phyloP scores from a whole-genome alignment of 1,140 invertebrate species.

The Phortica variegata region DNA sequence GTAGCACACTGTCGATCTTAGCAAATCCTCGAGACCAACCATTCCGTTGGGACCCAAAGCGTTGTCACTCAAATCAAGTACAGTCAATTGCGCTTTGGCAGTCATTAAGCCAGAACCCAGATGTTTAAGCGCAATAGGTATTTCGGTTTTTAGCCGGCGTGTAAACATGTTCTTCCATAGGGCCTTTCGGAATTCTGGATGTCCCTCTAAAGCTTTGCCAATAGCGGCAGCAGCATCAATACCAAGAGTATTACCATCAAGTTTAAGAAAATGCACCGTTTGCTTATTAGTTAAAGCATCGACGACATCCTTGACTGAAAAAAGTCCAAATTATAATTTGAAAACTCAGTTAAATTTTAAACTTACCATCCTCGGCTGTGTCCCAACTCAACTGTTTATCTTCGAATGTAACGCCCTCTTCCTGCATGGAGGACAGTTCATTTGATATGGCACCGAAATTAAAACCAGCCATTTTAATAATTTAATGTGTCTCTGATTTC shows the following conservation, averaged over 20 bases:
- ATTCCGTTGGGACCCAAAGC: conserved; percentile 97
- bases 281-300: conserved; percentile 30
- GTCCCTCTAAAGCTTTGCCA: conserved; percentile 73
- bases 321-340: neutral
- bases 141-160: conserved; percentile 90
- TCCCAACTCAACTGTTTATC: conserved; percentile 38
- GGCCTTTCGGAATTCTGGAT: conserved; percentile 77
- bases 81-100: conserved; percentile 75
- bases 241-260: conserved; percentile 93
- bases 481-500: neutral
- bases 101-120: conserved; percentile 79
- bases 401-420: conserved; percentile 41
- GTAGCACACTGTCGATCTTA: conserved; percentile 82
- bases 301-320: conserved; percentile 39
- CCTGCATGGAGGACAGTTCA: conserved; percentile 15
- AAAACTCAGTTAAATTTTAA: too few species aligned
- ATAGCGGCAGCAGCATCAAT: conserved; percentile 84
- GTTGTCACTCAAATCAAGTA: conserved; percentile 96
- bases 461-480: conserved; percentile 23
- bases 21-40: conserved; percentile 79
- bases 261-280: conserved; percentile 62
- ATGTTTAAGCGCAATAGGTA: conserved; percentile 76
- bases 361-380: conserved; percentile 39
- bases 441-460: conserved; percentile 37
- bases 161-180: conserved; percentile 98